Conservation (phyloP, 2,888 invertebrate species). For the Ctenicera cuprea region DNA sequence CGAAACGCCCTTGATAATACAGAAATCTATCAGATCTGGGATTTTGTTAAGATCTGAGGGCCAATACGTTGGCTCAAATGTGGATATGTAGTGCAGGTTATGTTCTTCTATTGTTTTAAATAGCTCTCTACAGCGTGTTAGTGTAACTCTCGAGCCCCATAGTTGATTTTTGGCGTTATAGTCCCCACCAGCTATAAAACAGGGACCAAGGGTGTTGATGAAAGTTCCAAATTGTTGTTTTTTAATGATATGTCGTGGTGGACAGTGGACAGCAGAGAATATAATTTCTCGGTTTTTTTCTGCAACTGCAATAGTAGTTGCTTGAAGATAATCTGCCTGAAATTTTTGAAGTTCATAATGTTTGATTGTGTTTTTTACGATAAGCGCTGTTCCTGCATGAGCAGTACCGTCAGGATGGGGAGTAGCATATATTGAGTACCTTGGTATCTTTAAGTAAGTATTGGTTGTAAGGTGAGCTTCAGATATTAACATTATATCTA, state of each 20-base stretch:
- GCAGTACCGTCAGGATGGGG: too few species aligned
- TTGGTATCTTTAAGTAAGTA: too few species aligned
- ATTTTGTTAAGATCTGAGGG: background rate
- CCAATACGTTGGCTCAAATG: constrained; percentile 15
- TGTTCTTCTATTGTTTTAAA: background rate
- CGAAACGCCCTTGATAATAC: background rate
- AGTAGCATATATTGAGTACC: too few species aligned
- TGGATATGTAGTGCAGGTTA: constrained; percentile 13
- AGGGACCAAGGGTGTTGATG: constrained; percentile 15
- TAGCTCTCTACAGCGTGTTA: background rate
- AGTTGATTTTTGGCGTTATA: background rate
- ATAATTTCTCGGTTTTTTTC: constrained; percentile 4
- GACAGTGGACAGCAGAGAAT: constrained; percentile 7
- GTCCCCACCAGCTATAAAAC: constrained; percentile 19
- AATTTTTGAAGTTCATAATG: too few species aligned
- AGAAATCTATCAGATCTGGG: constrained; percentile 9
- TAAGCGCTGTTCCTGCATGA: too few species aligned
- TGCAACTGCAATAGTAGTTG: constrained; percentile 1
- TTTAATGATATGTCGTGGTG: constrained; percentile 8
- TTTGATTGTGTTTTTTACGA: too few species aligned
- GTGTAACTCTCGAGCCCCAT: constrained; percentile 5
- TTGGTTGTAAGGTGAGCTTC: too few species aligned
- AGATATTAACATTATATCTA: too few species aligned
- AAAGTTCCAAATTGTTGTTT: constrained; percentile 6
- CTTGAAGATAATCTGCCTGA: too few species aligned